Evolutionary conservation across 2,797 vertebrate species (phyloP).

Genomic region (Lepidocolaptes lacrymiger): DNA sequence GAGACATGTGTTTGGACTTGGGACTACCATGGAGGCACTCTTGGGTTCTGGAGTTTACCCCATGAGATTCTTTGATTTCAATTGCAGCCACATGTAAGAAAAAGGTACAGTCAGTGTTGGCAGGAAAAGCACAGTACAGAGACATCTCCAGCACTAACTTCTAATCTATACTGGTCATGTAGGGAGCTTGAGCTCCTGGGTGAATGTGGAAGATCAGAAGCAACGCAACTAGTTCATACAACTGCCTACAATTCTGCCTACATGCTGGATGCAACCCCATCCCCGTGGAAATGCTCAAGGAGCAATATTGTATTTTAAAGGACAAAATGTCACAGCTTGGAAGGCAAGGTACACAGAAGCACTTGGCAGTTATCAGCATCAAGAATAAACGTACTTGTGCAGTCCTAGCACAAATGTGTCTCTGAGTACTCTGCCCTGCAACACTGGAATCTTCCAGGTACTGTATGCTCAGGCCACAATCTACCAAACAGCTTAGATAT

Average conservation of each 20-base stretch:
- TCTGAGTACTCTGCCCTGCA: neutral
- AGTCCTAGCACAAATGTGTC: neutral
- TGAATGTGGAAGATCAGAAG: neutral
- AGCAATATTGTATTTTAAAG: neutral
- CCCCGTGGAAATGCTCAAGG: neutral
- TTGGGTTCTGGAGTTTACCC: neutral
- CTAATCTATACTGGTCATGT: rapidly evolving
- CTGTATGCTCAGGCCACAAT: neutral
- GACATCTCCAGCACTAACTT: neutral
- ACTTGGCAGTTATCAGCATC: neutral
- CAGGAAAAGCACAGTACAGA: neutral
- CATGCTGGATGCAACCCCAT: neutral
- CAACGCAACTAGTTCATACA: neutral
- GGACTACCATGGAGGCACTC: neutral
- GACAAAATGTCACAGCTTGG: neutral
- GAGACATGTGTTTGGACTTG: neutral
- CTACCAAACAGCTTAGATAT: neutral
- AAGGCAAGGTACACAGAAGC: neutral
- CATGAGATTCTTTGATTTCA: neutral
- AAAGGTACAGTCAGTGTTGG: neutral
- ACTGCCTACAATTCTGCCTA: neutral
- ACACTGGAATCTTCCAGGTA: neutral
- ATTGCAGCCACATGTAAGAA: rapidly evolving
- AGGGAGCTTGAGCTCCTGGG: neutral
- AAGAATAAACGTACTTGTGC: neutral